A percentile compares a stretch with the other conserved stretches of the same genome.
phyloP scores from a whole-genome alignment of 1,140 invertebrate genomes.

The Drosophila athabasca region DNA sequence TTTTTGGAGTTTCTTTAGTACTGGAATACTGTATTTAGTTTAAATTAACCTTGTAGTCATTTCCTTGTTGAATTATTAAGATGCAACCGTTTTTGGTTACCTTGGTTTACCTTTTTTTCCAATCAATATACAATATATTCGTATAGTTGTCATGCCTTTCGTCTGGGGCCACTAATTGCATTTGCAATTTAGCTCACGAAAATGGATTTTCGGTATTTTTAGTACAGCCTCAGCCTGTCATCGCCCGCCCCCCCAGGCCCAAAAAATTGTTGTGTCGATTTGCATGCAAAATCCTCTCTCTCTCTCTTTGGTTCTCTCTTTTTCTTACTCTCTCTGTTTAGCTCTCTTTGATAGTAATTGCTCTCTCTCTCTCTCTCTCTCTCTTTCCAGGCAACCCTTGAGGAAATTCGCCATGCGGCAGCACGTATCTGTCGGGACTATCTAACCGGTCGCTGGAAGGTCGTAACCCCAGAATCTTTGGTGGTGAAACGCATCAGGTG shows the following conservation, averaged over 20 bases:
- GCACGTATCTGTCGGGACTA: constrained; percentile 94
- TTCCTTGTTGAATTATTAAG: not conserved
- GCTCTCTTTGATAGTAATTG: constrained; percentile 1
- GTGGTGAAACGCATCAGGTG: constrained; percentile 92
- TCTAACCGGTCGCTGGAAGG: constrained; percentile 93
- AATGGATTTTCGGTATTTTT: constrained; percentile 30
- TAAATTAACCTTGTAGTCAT: not conserved
- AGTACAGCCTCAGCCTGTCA: constrained; percentile 4
- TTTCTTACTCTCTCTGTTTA: constrained; percentile 5
- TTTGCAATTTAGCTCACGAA: constrained; percentile 38
- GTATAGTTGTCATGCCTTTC: not conserved
- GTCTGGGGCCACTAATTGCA: constrained; percentile 32
- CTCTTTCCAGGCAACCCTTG: constrained; percentile 71
- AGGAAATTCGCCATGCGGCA: constrained; percentile 92
- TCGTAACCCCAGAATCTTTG: constrained; percentile 89
- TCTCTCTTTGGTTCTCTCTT: constrained; percentile 2
- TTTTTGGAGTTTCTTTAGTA: not conserved
- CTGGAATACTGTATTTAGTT: not conserved
- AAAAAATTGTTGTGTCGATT: constrained; percentile 60
- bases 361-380: not conserved
- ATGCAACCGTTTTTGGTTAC: not conserved
- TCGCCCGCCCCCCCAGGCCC: not conserved
- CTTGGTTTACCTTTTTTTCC: not conserved
- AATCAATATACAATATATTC: constrained; percentile 30
- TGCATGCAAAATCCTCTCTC: constrained; percentile 9